These are phyloP conservation scores for Amphipoea oculea DNA, from an alignment of 2,888 invertebrate genomes.

Conservation along the genomic window DNA sequence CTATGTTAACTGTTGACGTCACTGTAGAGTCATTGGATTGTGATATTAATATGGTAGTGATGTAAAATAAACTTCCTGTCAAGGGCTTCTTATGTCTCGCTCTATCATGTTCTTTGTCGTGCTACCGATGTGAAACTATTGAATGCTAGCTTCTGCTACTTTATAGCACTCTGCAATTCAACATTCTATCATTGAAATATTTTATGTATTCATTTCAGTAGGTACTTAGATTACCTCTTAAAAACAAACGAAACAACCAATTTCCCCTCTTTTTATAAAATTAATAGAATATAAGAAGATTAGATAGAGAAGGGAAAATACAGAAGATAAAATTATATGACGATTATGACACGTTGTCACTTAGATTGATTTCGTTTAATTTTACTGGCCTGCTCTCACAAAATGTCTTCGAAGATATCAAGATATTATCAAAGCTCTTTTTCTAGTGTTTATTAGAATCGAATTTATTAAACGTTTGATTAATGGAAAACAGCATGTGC, in stretches of 20 bases:
- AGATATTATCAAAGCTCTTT: not conserved
- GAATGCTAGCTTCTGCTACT: not conserved
- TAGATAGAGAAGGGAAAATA: not conserved
- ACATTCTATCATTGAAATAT: not conserved
- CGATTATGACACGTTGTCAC: not conserved
- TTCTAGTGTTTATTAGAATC: not conserved
- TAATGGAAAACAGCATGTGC: slow-evolving; percentile 3
- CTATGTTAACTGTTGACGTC: slow-evolving; percentile 6
- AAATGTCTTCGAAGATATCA: not conserved
- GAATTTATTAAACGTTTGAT: slow-evolving; percentile 14
- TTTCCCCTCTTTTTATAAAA: not conserved
- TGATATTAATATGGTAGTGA: not conserved
- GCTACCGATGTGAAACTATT: too few species aligned
- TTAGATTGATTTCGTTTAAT: not conserved
- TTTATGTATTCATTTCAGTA: not conserved
- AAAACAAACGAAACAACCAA: not conserved
- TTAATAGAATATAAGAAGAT: not conserved
- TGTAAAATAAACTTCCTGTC: not conserved
- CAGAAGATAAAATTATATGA: not conserved
- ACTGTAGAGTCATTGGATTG: not conserved
- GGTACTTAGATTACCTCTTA: not conserved
- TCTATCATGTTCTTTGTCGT: not conserved
- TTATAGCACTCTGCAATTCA: not conserved
- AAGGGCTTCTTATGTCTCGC: not conserved
- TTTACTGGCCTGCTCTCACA: not conserved